A percentile compares a stretch with the other conserved stretches of the same genome.
Conservation (phyloP, 2,113 vertebrate species). For the Malurus cyaneus region DNA sequence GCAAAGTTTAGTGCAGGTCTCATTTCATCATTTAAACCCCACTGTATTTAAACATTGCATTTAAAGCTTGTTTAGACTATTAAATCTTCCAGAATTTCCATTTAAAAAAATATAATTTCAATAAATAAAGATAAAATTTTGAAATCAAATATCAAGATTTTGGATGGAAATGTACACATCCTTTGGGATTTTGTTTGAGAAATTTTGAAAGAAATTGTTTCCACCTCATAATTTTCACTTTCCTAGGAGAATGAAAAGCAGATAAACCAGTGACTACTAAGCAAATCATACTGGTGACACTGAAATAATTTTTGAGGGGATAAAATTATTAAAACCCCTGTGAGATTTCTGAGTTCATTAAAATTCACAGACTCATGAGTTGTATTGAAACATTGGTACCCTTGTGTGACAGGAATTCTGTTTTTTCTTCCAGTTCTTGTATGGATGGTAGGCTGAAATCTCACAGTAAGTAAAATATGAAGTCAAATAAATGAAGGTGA, state of each 20-base stretch:
- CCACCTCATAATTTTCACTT: neutral
- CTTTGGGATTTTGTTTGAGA: neutral
- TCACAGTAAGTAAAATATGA: neutral
- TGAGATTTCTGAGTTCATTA: neutral
- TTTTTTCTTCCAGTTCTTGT: neutral
- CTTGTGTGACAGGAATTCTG: neutral
- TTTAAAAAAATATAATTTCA: neutral
- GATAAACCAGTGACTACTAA: neutral
- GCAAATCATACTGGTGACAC: neutral
- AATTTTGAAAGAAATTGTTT: neutral
- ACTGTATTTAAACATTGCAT: neutral
- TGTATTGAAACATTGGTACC: neutral
- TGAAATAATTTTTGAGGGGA: neutral
- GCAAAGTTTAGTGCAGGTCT: neutral
- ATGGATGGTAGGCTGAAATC: neutral
- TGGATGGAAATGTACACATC: neutral
- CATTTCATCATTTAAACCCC: neutral
- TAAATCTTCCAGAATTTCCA: neutral
- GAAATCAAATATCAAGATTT: neutral
- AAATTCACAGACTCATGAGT: neutral
- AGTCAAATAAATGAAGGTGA: neutral
- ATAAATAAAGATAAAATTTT: neutral
- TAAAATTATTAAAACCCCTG: neutral
- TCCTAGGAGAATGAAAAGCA: neutral
- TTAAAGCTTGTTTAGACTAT: neutral